Evolutionary conservation across 2,113 vertebrate species (phyloP).

Genomic region (Gadus chalcogrammus): DNA sequence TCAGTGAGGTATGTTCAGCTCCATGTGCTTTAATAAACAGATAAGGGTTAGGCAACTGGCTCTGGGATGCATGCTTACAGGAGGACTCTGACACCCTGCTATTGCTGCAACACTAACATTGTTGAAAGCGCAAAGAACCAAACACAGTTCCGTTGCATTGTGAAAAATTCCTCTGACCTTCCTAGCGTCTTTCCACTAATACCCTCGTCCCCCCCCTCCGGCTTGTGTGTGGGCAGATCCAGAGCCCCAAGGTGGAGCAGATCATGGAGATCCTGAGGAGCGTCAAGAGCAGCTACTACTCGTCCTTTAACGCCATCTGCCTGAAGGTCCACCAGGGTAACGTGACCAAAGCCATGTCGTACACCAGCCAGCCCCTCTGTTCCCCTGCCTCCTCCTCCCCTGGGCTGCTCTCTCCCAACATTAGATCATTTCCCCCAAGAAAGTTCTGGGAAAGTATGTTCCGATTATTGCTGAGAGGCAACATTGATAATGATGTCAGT

Average conservation of each 20-base stretch:
- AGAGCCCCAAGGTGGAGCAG: constrained; percentile 60
- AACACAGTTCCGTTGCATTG: too few relatives aligned
- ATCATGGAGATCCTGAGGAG: constrained; percentile 66
- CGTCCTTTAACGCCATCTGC: constrained; percentile 61
- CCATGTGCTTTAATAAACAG: too few relatives aligned
- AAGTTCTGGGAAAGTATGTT: not conserved
- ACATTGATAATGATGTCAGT: not conserved
- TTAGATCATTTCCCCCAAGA: not conserved
- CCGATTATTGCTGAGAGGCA: not conserved
- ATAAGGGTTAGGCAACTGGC: too few relatives aligned
- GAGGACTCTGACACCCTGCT: too few relatives aligned
- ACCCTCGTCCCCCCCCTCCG: not conserved
- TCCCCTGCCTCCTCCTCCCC: not conserved
- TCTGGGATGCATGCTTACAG: too few relatives aligned
- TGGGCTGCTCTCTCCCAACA: too few relatives aligned
- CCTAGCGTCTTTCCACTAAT: too few relatives aligned
- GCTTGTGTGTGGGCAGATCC: constrained; percentile 45
- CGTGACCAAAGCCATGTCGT: not conserved
- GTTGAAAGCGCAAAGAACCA: too few relatives aligned
- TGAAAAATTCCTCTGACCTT: too few relatives aligned
- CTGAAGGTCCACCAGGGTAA: constrained; percentile 66
- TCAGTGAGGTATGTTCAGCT: too few relatives aligned
- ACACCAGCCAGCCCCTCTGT: not conserved
- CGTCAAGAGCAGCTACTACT: constrained; percentile 67
- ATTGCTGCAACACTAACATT: too few relatives aligned